Evolutionary conservation across 2,888 invertebrate species (phyloP).

Genomic region (Microctonus hyperodae): DNA sequence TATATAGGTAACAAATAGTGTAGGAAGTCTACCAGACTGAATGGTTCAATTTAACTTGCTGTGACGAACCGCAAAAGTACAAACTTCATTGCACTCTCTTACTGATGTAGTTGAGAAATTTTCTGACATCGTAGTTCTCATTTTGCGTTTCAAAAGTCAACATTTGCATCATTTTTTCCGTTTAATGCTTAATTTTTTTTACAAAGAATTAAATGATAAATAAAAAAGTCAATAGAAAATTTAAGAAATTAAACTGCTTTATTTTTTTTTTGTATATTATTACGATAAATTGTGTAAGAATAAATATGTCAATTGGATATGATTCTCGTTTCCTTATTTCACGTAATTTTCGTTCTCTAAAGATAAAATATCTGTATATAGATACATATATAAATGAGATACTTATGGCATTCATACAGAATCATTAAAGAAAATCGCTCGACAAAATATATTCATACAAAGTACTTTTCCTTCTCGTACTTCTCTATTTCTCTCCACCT

Average conservation of each 20-base stretch:
- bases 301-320: too few relatives aligned
- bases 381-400: background rate
- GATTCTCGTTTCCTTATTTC: too few relatives aligned
- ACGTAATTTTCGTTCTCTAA: too few relatives aligned
- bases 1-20: background rate
- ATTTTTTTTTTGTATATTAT: too few relatives aligned
- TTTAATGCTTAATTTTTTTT: background rate
- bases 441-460: slow-evolving; percentile 27
- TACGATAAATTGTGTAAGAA: too few relatives aligned
- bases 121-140: too few relatives aligned
- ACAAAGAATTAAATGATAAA: too few relatives aligned
- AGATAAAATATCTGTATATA: too few relatives aligned
- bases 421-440: slow-evolving; percentile 31
- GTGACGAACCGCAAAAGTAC: slow-evolving; percentile 6
- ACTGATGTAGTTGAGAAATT: background rate
- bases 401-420: slow-evolving; percentile 12
- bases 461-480: slow-evolving; percentile 28
- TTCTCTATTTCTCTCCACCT: background rate
- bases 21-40: slow-evolving; percentile 31
- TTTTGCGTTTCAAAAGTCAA: background rate
- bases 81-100: background rate
- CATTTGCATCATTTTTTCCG: background rate
- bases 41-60: slow-evolving; percentile 52
- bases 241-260: too few relatives aligned
- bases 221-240: too few relatives aligned